Percentiles rank a stretch among this genome's conserved stretches.
These are phyloP conservation scores for Erebia ligea DNA, from an alignment of 2,888 invertebrate genomes.

Conservation along the genomic window DNA sequence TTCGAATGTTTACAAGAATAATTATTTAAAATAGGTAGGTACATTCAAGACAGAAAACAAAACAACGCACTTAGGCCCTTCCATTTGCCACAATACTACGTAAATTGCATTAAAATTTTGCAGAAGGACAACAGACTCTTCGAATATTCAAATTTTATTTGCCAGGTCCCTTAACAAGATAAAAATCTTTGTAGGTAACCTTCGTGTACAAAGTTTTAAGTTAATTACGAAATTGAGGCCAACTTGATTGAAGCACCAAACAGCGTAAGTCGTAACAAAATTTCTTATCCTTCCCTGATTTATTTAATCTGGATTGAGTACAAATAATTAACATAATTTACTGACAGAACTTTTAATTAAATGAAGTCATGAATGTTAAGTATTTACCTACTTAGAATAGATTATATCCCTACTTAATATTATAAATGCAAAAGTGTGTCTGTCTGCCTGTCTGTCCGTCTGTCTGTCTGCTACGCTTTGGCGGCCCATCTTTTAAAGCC, in stretches of 20 bases:
- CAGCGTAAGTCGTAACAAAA: slow-evolving; percentile 42
- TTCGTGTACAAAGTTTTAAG: slow-evolving; percentile 57
- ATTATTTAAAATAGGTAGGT: neutral
- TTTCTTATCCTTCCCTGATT: slow-evolving; percentile 22
- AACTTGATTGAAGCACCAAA: slow-evolving; percentile 60
- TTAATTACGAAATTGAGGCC: slow-evolving; percentile 65
- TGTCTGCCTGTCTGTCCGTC: no score
- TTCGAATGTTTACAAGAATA: neutral
- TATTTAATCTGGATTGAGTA: neutral
- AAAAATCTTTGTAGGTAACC: slow-evolving; percentile 51
- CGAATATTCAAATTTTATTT: slow-evolving; percentile 38
- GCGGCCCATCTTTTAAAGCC: no score
- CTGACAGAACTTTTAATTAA: slow-evolving; percentile 10
- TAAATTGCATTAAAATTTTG: slow-evolving; percentile 14
- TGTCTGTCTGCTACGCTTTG: no score
- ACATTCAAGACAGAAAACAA: neutral
- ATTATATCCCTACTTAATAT: no score
- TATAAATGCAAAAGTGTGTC: no score
- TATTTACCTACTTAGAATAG: neutral
- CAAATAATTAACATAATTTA: slow-evolving; percentile 18
- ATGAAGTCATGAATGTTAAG: neutral
- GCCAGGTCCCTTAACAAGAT: slow-evolving; percentile 44
- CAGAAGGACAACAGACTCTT: slow-evolving; percentile 14
- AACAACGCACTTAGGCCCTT: neutral
- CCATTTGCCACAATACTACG: neutral